phyloP scores from a whole-genome alignment of 1,140 invertebrate genomes.

The Zaprionus kolodkinae region DNA sequence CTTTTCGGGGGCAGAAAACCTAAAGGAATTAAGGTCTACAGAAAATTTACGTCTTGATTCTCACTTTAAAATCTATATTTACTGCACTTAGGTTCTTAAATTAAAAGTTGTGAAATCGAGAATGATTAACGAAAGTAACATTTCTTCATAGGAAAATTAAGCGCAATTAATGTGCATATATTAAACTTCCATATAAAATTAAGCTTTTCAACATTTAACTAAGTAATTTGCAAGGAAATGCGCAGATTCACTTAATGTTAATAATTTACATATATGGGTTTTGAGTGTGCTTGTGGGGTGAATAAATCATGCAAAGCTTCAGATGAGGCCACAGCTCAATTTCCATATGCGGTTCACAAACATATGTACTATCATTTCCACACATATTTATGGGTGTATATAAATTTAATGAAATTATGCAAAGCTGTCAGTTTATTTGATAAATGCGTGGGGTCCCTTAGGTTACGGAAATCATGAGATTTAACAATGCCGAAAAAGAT shows the following conservation, averaged over 20 bases:
- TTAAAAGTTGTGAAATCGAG: no score
- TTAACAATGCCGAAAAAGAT: conserved; percentile 6
- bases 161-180: neutral
- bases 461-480: conserved; percentile 5
- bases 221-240: conserved; percentile 2
- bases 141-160: no score
- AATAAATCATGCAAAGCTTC: conserved; percentile 3
- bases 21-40: neutral
- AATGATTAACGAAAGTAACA: no score
- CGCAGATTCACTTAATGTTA: neutral
- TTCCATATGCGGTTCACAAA: neutral
- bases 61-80: neutral
- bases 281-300: neutral
- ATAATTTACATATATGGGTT: neutral
- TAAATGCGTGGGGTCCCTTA: conserved; percentile 23
- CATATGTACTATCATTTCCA: conserved; percentile 7
- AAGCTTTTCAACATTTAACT: neutral
- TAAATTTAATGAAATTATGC: conserved; percentile 43
- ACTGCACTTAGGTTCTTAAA: no score
- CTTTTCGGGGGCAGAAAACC: neutral
- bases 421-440: conserved; percentile 44
- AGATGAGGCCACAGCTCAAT: conserved; percentile 4
- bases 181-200: neutral
- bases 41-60: neutral
- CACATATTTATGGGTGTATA: conserved; percentile 7